Evolutionary conservation across 1,140 invertebrate species (phyloP).

Genomic region (Hestina assimilis): DNA sequence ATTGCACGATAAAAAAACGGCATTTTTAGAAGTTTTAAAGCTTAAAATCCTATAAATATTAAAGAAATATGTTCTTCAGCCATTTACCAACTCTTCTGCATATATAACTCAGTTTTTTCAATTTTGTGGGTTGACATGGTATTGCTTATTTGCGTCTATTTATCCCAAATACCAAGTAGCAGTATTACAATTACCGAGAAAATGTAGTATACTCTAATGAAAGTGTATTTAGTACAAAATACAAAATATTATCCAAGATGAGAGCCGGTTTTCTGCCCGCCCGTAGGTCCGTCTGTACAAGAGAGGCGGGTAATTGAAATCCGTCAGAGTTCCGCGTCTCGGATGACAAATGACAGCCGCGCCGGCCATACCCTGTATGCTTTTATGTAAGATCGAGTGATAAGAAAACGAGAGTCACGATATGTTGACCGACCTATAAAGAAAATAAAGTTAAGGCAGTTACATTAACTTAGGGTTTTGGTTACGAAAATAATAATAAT

Average conservation of each 20-base stretch:
- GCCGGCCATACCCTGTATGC: slow-evolving; percentile 14
- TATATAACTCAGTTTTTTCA: no score
- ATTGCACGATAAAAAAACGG: no score
- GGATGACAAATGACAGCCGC: slow-evolving; percentile 25
- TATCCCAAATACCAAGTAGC: background rate
- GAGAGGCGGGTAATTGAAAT: slow-evolving; percentile 26
- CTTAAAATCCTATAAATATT: no score
- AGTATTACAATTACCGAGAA: background rate
- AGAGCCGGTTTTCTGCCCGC: slow-evolving; percentile 4
- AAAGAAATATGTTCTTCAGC: no score
- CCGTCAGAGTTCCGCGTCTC: slow-evolving; percentile 17
- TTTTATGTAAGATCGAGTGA: slow-evolving; percentile 15
- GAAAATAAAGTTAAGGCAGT: background rate
- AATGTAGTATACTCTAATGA: background rate
- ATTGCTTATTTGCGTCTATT: background rate
- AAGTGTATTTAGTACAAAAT: background rate
- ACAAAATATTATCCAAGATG: slow-evolving; percentile 1
- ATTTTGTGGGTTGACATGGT: no score
- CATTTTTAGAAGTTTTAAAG: no score
- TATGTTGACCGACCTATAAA: background rate
- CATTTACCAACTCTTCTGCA: no score
- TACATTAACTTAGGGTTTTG: no score
- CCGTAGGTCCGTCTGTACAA: background rate
- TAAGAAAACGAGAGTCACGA: slow-evolving; percentile 24
- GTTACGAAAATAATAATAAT: no score